These are phyloP conservation scores for Nyctibius bracteatus DNA, from an alignment of 2,113 vertebrate species.

Conservation along the genomic window DNA sequence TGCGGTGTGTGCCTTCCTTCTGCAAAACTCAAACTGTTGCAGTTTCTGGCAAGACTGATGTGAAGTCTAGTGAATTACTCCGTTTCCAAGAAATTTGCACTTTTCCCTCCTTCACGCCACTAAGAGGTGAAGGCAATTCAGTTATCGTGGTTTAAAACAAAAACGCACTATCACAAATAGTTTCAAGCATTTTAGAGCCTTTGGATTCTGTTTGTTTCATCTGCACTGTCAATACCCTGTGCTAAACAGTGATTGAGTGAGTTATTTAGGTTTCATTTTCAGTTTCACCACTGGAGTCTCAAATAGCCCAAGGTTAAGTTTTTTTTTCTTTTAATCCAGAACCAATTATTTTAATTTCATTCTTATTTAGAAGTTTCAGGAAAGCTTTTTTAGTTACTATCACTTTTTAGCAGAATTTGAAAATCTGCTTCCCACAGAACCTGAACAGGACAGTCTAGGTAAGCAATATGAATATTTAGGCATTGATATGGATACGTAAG, in stretches of 20 bases:
- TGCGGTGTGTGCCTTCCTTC: background rate
- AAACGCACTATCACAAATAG: background rate
- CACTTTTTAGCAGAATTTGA: background rate
- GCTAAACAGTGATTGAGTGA: background rate
- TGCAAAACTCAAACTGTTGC: background rate
- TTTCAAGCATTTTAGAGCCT: background rate
- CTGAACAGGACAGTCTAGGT: background rate
- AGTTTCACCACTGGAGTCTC: background rate
- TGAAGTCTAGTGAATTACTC: background rate
- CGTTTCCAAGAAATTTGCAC: background rate
- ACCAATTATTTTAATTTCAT: background rate
- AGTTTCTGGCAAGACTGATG: background rate
- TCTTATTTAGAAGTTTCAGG: background rate
- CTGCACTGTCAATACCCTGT: background rate
- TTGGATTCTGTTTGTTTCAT: background rate
- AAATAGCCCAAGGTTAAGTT: background rate
- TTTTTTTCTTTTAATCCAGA: background rate
- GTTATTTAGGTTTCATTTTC: background rate
- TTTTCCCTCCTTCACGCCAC: accelerated
- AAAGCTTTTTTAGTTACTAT: background rate
- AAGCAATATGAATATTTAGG: background rate
- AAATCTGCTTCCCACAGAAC: background rate
- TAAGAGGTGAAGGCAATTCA: background rate
- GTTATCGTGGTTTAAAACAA: background rate
- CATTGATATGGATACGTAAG: background rate